Conservation (phyloP, 1,140 invertebrate genomes). For the Chrysomallon squamiferum region DNA sequence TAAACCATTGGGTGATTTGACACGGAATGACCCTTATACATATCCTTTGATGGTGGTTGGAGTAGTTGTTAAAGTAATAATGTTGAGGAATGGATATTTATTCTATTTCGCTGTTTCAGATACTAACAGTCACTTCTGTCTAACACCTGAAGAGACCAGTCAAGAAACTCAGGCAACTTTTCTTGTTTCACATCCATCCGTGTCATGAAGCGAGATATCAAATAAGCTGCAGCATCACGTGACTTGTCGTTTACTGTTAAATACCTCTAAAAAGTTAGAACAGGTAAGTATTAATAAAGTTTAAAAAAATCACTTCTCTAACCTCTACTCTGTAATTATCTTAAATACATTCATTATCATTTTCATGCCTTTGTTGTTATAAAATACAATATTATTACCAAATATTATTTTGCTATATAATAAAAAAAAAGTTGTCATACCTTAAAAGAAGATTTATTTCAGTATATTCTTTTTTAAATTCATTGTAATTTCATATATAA, state of each 20-base stretch:
- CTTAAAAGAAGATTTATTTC: background rate
- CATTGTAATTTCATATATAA: background rate
- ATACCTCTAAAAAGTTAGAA: slow-evolving; percentile 46
- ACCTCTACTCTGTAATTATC: too few relatives aligned
- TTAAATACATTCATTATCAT: background rate
- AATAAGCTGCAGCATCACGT: slow-evolving; percentile 76
- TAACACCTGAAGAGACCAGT: slow-evolving; percentile 68
- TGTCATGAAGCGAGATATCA: slow-evolving; percentile 86
- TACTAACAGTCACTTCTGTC: slow-evolving; percentile 53
- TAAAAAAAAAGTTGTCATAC: too few relatives aligned
- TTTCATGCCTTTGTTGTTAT: background rate
- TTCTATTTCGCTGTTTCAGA: too few relatives aligned
- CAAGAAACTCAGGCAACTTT: slow-evolving; percentile 77
- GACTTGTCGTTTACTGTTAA: slow-evolving; percentile 69
- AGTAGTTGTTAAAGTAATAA: too few relatives aligned
- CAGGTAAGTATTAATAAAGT: too few relatives aligned
- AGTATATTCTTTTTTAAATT: background rate
- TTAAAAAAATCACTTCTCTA: too few relatives aligned
- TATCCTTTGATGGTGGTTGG: background rate
- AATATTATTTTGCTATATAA: too few relatives aligned
- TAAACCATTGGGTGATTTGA: too few relatives aligned
- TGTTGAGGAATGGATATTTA: too few relatives aligned
- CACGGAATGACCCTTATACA: too few relatives aligned
- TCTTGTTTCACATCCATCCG: slow-evolving; percentile 87
- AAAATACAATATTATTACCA: too few relatives aligned